These are phyloP conservation scores for Pachymerium ferrugineum DNA, from an alignment of 2,888 invertebrate species.

Conservation along the genomic window DNA sequence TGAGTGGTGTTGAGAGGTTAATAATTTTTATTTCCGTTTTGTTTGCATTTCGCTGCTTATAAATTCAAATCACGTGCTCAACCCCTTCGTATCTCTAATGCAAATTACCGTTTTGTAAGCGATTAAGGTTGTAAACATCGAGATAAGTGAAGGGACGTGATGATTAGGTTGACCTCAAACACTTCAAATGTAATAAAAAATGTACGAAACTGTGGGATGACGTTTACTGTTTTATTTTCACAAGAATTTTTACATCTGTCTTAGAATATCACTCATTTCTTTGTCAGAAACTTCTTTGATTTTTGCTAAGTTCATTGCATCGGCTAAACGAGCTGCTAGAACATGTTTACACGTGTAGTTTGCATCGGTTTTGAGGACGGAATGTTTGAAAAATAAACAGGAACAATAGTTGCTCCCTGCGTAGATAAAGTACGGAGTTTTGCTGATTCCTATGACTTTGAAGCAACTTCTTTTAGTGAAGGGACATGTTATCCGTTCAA, in stretches of 20 bases:
- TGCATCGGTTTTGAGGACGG: neutral
- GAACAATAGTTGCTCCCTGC: neutral
- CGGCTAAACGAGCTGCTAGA: neutral
- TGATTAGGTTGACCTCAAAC: neutral
- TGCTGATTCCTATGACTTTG: neutral
- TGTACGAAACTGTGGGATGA: too few relatives aligned
- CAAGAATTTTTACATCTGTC: constrained; percentile 5
- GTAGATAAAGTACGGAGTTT: neutral
- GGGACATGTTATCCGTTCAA: neutral
- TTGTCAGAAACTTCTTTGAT: neutral
- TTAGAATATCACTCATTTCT: neutral
- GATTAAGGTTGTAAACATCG: neutral
- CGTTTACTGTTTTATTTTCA: too few relatives aligned
- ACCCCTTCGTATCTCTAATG: constrained; percentile 23
- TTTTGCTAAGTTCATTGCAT: neutral
- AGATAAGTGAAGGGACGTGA: neutral
- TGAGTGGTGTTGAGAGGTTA: too few relatives aligned
- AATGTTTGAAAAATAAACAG: neutral
- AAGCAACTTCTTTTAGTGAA: neutral
- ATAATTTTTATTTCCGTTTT: too few relatives aligned
- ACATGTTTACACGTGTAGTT: constrained; percentile 19
- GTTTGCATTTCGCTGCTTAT: constrained; percentile 7
- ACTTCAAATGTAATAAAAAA: too few relatives aligned
- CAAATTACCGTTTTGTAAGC: neutral
- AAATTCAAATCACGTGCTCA: constrained; percentile 10